These are phyloP conservation scores for Itoplectis maculator DNA, from an alignment of 2,888 invertebrate species.

Conservation along the genomic window DNA sequence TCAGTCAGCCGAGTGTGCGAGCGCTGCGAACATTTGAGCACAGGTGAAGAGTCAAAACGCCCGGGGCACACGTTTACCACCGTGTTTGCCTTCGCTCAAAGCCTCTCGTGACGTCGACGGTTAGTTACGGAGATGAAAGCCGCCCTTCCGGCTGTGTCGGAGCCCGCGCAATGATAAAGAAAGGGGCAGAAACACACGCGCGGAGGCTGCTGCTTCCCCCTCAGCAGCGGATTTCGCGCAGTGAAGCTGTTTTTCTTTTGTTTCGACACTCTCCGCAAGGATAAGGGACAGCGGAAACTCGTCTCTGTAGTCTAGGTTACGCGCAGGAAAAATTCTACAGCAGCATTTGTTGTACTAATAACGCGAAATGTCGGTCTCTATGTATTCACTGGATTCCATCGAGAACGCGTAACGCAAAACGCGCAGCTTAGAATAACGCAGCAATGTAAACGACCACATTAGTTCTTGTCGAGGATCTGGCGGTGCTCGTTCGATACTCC, in stretches of 20 bases:
- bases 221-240: neutral
- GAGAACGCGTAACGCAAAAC: constrained; percentile 10
- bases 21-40: constrained; percentile 27
- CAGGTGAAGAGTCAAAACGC: constrained; percentile 53
- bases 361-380: neutral
- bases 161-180: constrained; percentile 39
- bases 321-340: neutral
- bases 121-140: constrained; percentile 58
- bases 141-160: constrained; percentile 25
- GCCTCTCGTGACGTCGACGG: constrained; percentile 61
- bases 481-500: too few relatives aligned
- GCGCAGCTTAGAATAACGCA: constrained; percentile 52
- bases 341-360: neutral
- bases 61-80: constrained; percentile 50
- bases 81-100: constrained; percentile 58
- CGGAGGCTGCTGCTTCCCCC: constrained; percentile 34
- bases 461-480: constrained; percentile 72
- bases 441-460: constrained; percentile 71
- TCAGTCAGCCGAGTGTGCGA: neutral
- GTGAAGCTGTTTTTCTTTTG: constrained; percentile 5
- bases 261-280: neutral
- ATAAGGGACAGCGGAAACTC: neutral
- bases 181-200: constrained; percentile 7
- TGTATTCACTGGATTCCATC: neutral
- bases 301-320: too few relatives aligned